A percentile compares a stretch with the other conserved stretches of the same genome.
Conservation (phyloP, 30 jellyfish, hydroid and myxozoan genomes). For the Rhopilema esculentum region DNA sequence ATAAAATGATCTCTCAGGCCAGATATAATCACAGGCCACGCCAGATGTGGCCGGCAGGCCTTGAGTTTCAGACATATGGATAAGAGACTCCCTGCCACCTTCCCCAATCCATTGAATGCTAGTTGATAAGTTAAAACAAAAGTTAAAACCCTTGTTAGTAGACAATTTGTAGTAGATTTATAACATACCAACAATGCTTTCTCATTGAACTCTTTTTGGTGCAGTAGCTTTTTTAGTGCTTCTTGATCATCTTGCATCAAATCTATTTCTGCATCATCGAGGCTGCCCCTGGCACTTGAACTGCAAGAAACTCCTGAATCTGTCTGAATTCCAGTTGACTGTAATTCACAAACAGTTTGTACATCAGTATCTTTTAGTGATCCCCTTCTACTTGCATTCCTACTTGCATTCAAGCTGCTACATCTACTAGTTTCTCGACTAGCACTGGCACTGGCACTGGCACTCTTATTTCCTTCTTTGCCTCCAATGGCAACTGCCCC, state of each 20-base stretch:
- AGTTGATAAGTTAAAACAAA: no score
- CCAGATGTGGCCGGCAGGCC: no score
- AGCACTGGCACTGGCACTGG: constrained; percentile 11
- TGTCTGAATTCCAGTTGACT: constrained; percentile 37
- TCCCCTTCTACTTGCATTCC: constrained; percentile 19
- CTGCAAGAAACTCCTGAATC: constrained; percentile 40
- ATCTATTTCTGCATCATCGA: constrained; percentile 17
- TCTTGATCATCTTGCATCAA: not conserved
- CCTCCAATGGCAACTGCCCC: constrained; percentile 3
- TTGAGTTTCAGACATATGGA: no score
- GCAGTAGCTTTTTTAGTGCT: no score
- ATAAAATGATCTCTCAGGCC: no score
- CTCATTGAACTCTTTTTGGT: not conserved
- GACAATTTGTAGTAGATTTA: not conserved
- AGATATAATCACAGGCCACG: no score
- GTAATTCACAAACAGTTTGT: constrained; percentile 2
- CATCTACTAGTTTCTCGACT: not conserved
- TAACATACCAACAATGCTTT: not conserved
- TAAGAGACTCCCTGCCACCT: no score
- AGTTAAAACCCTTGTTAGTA: not conserved
- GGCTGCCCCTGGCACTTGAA: constrained; percentile 33
- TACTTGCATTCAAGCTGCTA: constrained; percentile 15
- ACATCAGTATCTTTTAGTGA: constrained; percentile 36
- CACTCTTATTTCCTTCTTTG: not conserved
- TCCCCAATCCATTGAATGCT: not conserved